Percentiles rank a stretch among this genome's conserved stretches.
These are phyloP conservation scores for Rattus rattus DNA, from an alignment of 2,113 vertebrate genomes.

Conservation along the genomic window DNA sequence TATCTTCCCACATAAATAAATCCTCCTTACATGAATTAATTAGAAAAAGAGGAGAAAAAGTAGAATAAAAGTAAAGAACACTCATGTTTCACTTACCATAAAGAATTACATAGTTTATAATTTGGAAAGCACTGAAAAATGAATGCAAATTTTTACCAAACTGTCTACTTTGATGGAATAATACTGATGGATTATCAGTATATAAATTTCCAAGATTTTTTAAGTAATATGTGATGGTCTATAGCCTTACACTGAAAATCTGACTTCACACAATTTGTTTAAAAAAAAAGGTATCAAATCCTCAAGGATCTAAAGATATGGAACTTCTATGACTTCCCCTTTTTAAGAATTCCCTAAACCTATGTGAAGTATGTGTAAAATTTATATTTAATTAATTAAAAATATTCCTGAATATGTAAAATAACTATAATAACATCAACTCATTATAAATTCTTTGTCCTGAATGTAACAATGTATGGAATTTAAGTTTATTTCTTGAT, in stretches of 20 bases:
- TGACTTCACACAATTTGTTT: background rate
- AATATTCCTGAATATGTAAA: background rate
- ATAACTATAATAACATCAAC: background rate
- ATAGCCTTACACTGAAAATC: slow-evolving; percentile 5
- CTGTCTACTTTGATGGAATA: background rate
- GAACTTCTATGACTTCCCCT: background rate
- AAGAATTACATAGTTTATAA: background rate
- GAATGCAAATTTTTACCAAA: background rate
- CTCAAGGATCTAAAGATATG: background rate
- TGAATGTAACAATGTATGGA: background rate
- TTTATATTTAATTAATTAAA: background rate
- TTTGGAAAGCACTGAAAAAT: background rate
- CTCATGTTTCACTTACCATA: background rate
- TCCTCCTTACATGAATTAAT: background rate
- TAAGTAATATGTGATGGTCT: background rate
- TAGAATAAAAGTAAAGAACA: background rate
- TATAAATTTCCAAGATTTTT: background rate
- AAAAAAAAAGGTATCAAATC: background rate
- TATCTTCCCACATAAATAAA: background rate
- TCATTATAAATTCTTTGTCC: background rate
- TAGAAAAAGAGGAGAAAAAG: background rate
- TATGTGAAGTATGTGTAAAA: background rate
- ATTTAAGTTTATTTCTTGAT: background rate
- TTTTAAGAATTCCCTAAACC: background rate
- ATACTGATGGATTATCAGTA: background rate